These are phyloP conservation scores for Enoplolaimus lenunculus DNA, from an alignment of 2,888 invertebrate species.

Conservation along the genomic window DNA sequence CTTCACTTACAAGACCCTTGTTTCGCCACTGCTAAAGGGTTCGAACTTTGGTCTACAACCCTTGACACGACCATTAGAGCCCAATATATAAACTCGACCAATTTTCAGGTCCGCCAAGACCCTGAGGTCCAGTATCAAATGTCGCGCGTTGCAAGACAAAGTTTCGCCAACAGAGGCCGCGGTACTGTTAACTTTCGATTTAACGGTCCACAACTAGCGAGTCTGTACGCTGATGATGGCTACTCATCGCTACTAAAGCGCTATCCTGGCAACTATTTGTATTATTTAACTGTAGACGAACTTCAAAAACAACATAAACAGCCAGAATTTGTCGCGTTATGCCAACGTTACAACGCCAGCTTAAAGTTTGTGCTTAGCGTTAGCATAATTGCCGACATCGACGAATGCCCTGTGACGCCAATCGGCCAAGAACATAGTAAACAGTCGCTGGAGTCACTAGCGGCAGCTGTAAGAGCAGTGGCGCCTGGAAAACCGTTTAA, in stretches of 20 bases:
- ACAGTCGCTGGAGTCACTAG: background rate
- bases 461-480: background rate
- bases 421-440: slow-evolving; percentile 18
- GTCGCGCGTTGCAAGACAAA: slow-evolving; percentile 66
- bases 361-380: slow-evolving; percentile 61
- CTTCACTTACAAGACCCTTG: no score
- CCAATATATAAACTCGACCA: no score
- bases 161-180: slow-evolving; percentile 66
- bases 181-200: slow-evolving; percentile 84
- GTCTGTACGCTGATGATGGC: slow-evolving; percentile 59
- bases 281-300: slow-evolving; percentile 35
- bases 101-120: slow-evolving; percentile 42
- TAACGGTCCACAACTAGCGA: slow-evolving; percentile 51
- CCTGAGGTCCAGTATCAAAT: slow-evolving; percentile 50
- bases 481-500: background rate
- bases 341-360: slow-evolving; percentile 78
- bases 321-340: slow-evolving; percentile 48
- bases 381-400: slow-evolving; percentile 40
- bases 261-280: slow-evolving; percentile 45
- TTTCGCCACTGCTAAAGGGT: no score
- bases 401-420: slow-evolving; percentile 36
- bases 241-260: slow-evolving; percentile 62
- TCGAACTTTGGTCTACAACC: no score
- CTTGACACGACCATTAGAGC: no score
- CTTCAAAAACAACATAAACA: slow-evolving; percentile 32